These are phyloP conservation scores for Dolomedes plantarius DNA, from an alignment of 2,888 invertebrate genomes.

Conservation along the genomic window DNA sequence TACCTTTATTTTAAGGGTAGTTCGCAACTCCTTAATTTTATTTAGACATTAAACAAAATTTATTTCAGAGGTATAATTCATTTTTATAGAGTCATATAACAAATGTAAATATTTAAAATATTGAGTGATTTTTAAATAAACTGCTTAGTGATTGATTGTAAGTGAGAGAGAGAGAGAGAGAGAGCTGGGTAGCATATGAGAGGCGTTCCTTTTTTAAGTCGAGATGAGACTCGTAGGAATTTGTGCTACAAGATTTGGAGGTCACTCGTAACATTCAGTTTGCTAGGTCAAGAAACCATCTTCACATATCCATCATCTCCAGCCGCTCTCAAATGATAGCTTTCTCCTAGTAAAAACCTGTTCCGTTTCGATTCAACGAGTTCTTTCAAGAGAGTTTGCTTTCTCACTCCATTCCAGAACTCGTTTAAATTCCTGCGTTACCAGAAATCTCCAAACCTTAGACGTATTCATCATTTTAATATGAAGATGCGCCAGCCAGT, in stretches of 20 bases:
- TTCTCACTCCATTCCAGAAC: neutral
- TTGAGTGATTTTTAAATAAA: too few species aligned
- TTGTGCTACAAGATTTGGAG: neutral
- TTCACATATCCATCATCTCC: neutral
- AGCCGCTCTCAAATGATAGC: neutral
- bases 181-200: neutral
- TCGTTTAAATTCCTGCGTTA: neutral
- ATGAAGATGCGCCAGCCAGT: neutral
- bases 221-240: neutral
- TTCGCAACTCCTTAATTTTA: too few species aligned
- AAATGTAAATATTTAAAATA: too few species aligned
- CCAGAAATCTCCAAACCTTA: neutral
- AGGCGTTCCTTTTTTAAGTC: too few species aligned
- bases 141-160: too few species aligned
- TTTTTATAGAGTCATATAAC: too few species aligned
- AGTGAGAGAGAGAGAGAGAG: too few species aligned
- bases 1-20: too few species aligned
- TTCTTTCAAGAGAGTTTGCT: neutral
- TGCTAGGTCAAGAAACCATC: conserved; percentile 12
- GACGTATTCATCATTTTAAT: neutral
- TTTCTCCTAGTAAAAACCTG: neutral
- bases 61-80: too few species aligned
- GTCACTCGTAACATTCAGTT: neutral
- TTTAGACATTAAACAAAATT: too few species aligned
- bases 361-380: neutral